Percentiles rank a stretch among this genome's conserved stretches.
These are phyloP conservation scores for Isaurus tuberculatus DNA, from an alignment of 92 coral and sea anemone species.

Conservation along the genomic window DNA sequence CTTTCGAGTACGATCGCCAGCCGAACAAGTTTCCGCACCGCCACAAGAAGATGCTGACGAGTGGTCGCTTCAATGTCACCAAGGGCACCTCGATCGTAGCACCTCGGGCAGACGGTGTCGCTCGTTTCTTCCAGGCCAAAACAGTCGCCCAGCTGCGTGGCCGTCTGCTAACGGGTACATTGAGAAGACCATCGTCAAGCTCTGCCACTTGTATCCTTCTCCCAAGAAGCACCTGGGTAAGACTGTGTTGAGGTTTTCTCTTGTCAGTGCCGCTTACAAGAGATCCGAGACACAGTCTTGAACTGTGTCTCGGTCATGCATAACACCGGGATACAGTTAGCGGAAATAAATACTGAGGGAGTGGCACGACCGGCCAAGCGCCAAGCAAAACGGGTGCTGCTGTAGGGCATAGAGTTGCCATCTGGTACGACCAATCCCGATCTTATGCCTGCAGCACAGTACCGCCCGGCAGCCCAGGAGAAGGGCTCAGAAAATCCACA, in stretches of 20 bases:
- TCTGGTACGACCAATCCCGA: not conserved
- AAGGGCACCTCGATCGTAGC: not conserved
- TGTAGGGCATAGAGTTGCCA: conserved; percentile 2
- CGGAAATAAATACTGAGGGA: conserved; percentile 19
- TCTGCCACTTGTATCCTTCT: conserved; percentile 33
- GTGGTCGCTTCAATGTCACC: not conserved
- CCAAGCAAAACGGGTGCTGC: conserved; percentile 21
- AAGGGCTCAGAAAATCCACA: not conserved
- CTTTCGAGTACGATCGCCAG: not conserved
- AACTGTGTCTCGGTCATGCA: conserved; percentile 16
- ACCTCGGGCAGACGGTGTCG: not conserved
- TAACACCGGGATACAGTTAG: conserved; percentile 35
- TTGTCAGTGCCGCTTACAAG: conserved; percentile 2
- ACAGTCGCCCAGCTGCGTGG: too few relatives aligned
- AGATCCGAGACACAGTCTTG: not conserved
- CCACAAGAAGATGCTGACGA: not conserved
- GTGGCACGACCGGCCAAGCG: conserved; percentile 42
- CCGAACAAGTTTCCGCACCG: not conserved
- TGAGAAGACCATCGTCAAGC: not conserved
- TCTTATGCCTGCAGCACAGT: conserved; percentile 21
- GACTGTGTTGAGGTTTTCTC: conserved; percentile 25
- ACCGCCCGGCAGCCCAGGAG: conserved; percentile 11
- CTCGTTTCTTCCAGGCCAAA: not conserved
- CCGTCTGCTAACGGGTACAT: too few relatives aligned
- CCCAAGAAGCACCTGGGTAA: not conserved